phyloP scores from a whole-genome alignment of 2,797 vertebrate species.

The Brachyalestes nurse region DNA sequence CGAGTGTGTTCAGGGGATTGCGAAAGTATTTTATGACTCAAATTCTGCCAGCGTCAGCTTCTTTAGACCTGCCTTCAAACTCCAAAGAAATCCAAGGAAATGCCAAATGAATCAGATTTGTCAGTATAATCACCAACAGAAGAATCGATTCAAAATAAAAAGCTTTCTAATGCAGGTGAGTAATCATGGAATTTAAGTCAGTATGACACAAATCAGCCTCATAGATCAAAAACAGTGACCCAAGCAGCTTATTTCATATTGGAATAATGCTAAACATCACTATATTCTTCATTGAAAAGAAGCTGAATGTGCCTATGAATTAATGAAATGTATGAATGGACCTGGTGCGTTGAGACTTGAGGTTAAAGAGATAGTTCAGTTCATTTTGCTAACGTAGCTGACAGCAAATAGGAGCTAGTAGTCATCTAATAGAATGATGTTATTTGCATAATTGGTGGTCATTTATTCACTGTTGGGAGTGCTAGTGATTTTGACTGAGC shows the following conservation, averaged over 20 bases:
- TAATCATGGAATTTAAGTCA: not conserved
- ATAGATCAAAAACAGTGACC: not conserved
- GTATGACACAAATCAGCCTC: not conserved
- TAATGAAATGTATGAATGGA: not conserved
- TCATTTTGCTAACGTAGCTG: not conserved
- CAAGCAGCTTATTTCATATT: not conserved
- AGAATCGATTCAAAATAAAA: no score
- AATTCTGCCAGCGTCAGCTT: not conserved
- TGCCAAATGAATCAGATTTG: not conserved
- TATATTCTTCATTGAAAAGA: not conserved
- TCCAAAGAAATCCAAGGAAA: not conserved
- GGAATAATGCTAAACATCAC: not conserved
- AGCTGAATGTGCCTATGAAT: not conserved
- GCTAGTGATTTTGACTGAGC: not conserved
- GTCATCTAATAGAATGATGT: not conserved
- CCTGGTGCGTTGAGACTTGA: slow-evolving; percentile 8
- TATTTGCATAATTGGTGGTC: not conserved
- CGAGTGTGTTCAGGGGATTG: not conserved
- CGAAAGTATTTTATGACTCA: not conserved
- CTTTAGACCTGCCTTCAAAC: not conserved
- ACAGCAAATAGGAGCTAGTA: not conserved
- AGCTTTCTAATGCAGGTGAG: no score
- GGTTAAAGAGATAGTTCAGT: not conserved
- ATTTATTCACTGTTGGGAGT: not conserved
- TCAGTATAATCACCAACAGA: not conserved